Base-by-base conservation (phyloP, 2,888 invertebrate species). In the Ceratothoa steindachneri region DNA sequence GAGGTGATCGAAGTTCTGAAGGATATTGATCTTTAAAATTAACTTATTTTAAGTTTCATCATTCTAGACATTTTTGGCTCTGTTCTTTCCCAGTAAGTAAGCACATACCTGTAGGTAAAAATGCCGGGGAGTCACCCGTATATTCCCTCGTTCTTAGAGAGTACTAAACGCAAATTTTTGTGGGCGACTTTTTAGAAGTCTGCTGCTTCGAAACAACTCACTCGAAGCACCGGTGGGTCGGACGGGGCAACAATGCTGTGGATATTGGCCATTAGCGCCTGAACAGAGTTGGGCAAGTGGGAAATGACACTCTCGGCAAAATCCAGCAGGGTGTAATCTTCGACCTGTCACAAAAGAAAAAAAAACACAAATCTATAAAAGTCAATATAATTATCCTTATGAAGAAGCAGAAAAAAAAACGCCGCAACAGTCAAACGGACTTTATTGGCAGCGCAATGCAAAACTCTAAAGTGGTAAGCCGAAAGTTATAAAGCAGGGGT, bases 231-330 rank as follows among this genome's bases (percentile, higher is more conserved):
- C 2, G 71, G 71, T 15, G 71, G 71, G 41, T 65, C 60, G 31
- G 74, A 70, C 15, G 79, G 79, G 12, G 72, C 76, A 22, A 75
- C 77, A 74, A 81, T 77, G 53, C 69, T 72, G 64, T 81, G 80
- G 2, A 81, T 69, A 31, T 73, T 74, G 30, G 80, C 77, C 79
- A 81, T 79, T 22, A 77, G 67, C 28, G 76, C 77, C 30, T 88
- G 87, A 71, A 92, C 85, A 1, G 90, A 90, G 64, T 87, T 86
- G 0, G 88, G 85, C 81, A 88, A 88, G 81, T 90, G 90, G 0
- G 91, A 89, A 1, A 91, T 89, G 55, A 89, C 89, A 85, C 88
- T 88, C 80, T 86, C 86, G 0, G 92, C 91, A 82, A 92, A 92
- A 82, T 89, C 88, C 82, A 90, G 86, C 80, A 92, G 82, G 4